Percentiles rank a stretch among this genome's conserved stretches.
Conservation (phyloP, 2,113 vertebrate species). For the Carassius gibelio region DNA sequence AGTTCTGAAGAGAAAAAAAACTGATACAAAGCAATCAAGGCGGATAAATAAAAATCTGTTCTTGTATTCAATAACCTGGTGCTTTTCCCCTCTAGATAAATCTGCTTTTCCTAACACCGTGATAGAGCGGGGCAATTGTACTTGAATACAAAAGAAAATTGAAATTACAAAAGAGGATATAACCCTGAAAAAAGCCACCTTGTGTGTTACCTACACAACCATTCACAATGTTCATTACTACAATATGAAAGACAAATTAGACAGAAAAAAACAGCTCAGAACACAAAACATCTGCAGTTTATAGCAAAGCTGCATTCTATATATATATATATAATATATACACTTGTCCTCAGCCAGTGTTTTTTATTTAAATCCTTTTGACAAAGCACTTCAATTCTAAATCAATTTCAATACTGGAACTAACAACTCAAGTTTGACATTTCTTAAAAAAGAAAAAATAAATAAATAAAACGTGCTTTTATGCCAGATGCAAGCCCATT, state of each 20-base stretch:
- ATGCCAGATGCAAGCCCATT: background rate
- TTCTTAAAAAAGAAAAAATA: background rate
- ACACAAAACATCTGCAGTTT: background rate
- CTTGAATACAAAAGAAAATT: background rate
- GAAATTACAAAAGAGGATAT: background rate
- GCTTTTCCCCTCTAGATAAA: conserved; percentile 7
- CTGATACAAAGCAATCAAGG: background rate
- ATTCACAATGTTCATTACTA: background rate
- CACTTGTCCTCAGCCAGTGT: background rate
- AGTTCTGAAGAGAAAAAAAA: background rate
- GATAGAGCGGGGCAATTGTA: background rate
- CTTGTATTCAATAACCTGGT: background rate
- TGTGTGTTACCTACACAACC: background rate
- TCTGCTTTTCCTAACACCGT: conserved; percentile 3
- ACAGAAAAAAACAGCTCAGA: background rate
- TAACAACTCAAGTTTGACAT: background rate
- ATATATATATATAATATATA: too few relatives aligned
- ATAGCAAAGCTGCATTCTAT: background rate
- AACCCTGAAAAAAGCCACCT: background rate
- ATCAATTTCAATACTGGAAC: background rate
- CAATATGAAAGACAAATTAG: background rate
- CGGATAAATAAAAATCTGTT: conserved; percentile 11
- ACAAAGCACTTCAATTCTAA: background rate
- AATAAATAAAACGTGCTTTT: background rate
- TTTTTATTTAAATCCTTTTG: background rate